Evolutionary conservation across 2,888 invertebrate genomes (phyloP), one percentile per base, ranked within the genome.

Genomic region (Hypomecis atomaria): DNA sequence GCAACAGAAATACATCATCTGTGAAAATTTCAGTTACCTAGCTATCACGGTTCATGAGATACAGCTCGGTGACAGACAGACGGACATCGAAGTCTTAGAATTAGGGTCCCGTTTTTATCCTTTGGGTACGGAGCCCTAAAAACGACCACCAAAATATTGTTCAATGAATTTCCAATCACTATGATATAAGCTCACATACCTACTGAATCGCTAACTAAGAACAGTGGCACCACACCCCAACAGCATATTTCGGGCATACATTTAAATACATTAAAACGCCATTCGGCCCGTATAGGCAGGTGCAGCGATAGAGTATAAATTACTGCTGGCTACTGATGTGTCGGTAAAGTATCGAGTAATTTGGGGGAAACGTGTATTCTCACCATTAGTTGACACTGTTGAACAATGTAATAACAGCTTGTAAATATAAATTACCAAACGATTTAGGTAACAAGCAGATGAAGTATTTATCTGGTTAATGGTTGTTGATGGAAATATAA

Each of bases 181-280:
- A 23, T 23, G 23, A 23, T 23, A 23, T 23, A 23, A n/a, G n/a
- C 23, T 23, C 23, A 23, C 3, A 23, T 2, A 23, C 23, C 1
- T 3, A 23, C 2, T 13, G 49, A 50, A 33, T 49, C 52, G 62
- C 56, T 64, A 33, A 33, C 40, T 75, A 78, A 71, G 70, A 44
- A 6, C 64, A 80, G 54, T 79, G 55, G 44, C 66, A 71, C 84
- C 81, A 58, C 52, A 72, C 72, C 75, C 60, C 64, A 44, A 60
- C 72, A 71, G 67, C 71, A 79, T 80, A 81, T 83, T 87, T 84
- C 61, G 79, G 81, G 83, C 78, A 86, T 88, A 80, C 78, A 90
- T 91, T 90, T 87, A 85, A 89, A 90, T 90, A 88, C 78, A 89
- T 90, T 89, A 88, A 81, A 88, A 84, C 80, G 74, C 78, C 78